phyloP scores from a whole-genome alignment of 2,797 vertebrate genomes.

The Corythornis leucogaster region DNA sequence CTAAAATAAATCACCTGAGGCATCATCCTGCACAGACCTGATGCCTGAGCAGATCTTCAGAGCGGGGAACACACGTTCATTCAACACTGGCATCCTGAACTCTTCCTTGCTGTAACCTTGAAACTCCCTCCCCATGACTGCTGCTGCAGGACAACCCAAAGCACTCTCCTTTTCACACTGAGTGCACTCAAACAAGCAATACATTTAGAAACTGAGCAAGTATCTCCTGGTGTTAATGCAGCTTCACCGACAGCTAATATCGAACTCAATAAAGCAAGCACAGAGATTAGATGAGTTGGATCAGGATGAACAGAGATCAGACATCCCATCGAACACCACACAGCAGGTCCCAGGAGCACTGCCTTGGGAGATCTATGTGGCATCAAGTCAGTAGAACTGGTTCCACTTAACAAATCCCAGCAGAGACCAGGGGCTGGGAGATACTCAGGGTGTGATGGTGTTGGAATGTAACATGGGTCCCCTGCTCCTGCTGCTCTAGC shows the following conservation, averaged over 20 bases:
- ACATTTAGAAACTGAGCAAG: background rate
- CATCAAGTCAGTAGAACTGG: background rate
- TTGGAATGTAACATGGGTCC: accelerated
- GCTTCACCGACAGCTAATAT: background rate
- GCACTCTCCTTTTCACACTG: background rate
- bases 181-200: background rate
- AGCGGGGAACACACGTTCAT: background rate
- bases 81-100: background rate
- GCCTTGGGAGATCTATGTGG: accelerated
- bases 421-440: background rate
- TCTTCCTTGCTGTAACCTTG: background rate
- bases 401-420: background rate
- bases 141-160: background rate
- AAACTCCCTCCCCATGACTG: background rate
- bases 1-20: background rate
- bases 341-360: background rate
- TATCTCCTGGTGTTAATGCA: background rate
- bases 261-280: background rate
- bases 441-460: background rate
- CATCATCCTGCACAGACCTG: background rate
- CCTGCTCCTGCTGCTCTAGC: background rate
- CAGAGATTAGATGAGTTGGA: background rate
- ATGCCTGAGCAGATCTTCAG: background rate
- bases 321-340: background rate
- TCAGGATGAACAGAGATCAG: background rate